Evolutionary conservation across 35 echinoderm and acorn worm genomes (phyloP).

Genomic region (Apostichopus parvimensis): DNA sequence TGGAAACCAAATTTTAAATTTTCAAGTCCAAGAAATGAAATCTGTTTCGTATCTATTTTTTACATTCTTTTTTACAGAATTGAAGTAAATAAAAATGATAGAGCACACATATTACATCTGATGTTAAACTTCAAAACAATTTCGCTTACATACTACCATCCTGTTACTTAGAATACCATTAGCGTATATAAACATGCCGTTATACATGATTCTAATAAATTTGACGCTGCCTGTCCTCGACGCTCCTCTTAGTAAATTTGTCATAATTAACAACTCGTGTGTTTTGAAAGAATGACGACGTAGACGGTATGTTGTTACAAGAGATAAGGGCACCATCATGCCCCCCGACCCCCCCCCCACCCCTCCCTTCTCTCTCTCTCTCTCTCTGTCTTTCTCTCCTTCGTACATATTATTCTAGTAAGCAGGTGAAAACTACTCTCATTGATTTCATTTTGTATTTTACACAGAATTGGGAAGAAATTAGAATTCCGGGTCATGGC

Average conservation of each 20-base stretch:
- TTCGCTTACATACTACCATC: too few species aligned
- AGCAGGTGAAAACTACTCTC: not conserved
- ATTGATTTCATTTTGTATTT: constrained; percentile 12
- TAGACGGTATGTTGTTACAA: not conserved
- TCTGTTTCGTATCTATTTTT: too few species aligned
- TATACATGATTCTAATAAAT: not conserved
- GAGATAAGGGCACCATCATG: not conserved
- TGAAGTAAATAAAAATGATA: too few species aligned
- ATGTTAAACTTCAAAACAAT: too few species aligned
- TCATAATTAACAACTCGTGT: not conserved
- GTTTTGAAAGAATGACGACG: not conserved
- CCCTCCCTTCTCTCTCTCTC: not conserved
- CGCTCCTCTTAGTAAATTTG: not conserved
- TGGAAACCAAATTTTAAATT: too few species aligned
- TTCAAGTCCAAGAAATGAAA: too few species aligned
- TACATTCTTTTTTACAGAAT: too few species aligned
- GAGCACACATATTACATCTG: too few species aligned
- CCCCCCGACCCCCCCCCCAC: too few species aligned
- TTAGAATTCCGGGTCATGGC: constrained; percentile 16
- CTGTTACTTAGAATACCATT: too few species aligned
- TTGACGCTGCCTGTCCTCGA: not conserved
- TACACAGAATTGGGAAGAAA: constrained; percentile 1
- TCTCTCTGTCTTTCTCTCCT: not conserved
- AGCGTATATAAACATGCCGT: too few species aligned
- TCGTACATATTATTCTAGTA: not conserved